phyloP scores from a whole-genome alignment of 2,113 vertebrate genomes.

The Mobula hypostoma region DNA sequence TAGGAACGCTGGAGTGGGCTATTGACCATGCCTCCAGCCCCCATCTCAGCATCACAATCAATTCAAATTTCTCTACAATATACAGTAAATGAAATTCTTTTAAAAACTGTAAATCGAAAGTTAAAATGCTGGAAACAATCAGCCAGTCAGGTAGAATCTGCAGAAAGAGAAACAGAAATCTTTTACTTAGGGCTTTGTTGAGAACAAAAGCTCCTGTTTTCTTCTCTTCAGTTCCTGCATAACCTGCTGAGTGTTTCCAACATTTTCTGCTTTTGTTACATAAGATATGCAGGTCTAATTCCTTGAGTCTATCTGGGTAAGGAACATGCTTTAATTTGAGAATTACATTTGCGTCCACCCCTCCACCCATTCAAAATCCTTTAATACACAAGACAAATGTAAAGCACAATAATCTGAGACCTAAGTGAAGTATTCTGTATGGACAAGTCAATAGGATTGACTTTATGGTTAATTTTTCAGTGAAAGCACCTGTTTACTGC shows the following conservation, averaged over 20 bases:
- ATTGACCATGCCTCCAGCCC: no score
- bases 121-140: no score
- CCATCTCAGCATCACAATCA: background rate
- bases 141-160: no score
- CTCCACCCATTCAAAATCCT: background rate
- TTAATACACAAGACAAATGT: background rate
- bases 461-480: background rate
- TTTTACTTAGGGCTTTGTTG: no score
- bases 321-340: background rate
- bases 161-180: no score
- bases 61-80: background rate
- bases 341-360: background rate
- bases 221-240: no score
- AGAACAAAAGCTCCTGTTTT: no score
- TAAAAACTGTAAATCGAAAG: no score
- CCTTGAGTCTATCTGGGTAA: background rate
- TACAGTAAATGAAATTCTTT: background rate
- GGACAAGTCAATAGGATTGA: background rate
- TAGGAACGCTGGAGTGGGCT: no score
- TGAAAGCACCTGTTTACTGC: background rate
- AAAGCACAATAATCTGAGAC: background rate
- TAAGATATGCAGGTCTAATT: background rate
- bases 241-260: no score
- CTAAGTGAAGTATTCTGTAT: background rate
- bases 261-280: no score